Base-by-base conservation (phyloP, 2,797 vertebrate species). In the Pogonophryne albipinna region DNA sequence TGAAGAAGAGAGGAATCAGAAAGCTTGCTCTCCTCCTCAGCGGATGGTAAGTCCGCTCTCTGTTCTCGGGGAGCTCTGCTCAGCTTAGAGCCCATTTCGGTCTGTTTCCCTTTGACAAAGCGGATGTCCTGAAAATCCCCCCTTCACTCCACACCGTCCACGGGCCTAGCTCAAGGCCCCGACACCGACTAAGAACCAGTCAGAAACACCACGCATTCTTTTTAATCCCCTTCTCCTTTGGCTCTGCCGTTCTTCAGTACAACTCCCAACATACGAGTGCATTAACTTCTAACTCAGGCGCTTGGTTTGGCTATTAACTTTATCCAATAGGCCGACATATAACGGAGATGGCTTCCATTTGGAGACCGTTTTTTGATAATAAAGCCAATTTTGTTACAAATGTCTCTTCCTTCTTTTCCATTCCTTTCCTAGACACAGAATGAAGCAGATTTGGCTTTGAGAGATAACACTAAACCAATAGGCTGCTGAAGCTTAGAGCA, bases 51-150 rank as follows among this genome's bases (percentile, higher is more conserved):
- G 71, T 59, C 74, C 70, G 3, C 42, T 70, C 46, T 78, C 50
- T 82, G 73, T 86, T 85, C 71, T 77, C 10, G 52, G 56, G 76
- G 64, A 82, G 82, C 80, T 78, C 80, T 69, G 67, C 44, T 74
- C 47, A 82, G 79, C 79, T 85, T 82, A 84, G 57, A 89, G 78
- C 63, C 74, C 84, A 81, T 87, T 87, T 90, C 4, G 31, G 59
- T 87, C 80, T 77, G 78, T 85, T 90, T 89, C 81, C 78, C 73
- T 82, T 57, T 47, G 69, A 89, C 79, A 89, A 90, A 91, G 85
- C 46, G 23, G 76, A 84, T 86, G 81, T 87, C 77, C 85, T 80
- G 60, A 82, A 91, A 86, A 82, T 83, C 84, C 84, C 63, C 45
- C 71, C 83, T 80, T 83, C 77, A 72, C 79, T 84, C 75, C 51